phyloP scores from a whole-genome alignment of 2,888 invertebrate species.

The Pollenia angustigena region DNA sequence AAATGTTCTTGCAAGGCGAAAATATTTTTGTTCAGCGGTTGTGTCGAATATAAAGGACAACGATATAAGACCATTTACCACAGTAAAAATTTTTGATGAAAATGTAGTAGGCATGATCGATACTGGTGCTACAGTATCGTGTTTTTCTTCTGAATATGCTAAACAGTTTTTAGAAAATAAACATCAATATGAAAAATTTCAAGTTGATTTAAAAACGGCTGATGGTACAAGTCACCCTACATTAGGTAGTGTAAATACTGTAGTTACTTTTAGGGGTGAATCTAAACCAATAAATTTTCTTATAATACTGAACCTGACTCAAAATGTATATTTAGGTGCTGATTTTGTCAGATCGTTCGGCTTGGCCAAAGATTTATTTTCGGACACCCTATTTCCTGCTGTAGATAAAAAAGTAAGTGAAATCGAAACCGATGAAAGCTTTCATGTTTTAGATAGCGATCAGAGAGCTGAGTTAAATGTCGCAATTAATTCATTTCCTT shows the following conservation, averaged over 20 bases:
- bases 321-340: slow-evolving; percentile 33
- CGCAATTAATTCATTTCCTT: slow-evolving; percentile 13
- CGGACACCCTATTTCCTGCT: not conserved
- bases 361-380: slow-evolving; percentile 25
- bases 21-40: not conserved
- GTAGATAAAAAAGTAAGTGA: not conserved
- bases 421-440: not conserved
- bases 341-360: slow-evolving; percentile 35
- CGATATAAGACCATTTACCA: not conserved
- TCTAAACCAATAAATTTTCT: not conserved
- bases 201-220: not conserved
- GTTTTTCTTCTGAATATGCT: slow-evolving; percentile 9
- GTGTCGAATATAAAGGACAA: not conserved
- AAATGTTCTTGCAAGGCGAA: not conserved
- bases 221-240: not conserved
- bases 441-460: not conserved
- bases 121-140: slow-evolving; percentile 9
- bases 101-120: slow-evolving; percentile 2
- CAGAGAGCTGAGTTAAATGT: not conserved
- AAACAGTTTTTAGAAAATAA: not conserved
- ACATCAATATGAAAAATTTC: not conserved
- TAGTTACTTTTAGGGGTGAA: not conserved
- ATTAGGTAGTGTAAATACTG: slow-evolving; percentile 1
- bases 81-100: not conserved
- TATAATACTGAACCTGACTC: slow-evolving; percentile 2